Base-by-base conservation (phyloP, 2,113 vertebrate genomes). In the Cariama cristata region DNA sequence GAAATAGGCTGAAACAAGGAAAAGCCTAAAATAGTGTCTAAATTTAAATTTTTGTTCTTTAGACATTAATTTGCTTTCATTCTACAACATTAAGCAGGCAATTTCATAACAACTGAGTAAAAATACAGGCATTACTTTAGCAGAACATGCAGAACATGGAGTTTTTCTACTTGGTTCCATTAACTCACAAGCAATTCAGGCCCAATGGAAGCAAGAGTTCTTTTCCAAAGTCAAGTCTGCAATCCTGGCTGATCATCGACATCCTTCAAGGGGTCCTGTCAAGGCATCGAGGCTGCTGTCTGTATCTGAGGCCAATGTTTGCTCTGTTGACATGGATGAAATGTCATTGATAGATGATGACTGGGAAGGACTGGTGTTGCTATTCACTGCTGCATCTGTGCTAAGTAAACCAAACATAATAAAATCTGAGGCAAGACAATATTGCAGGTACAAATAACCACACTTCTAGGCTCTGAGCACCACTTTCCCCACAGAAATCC, bases 251-350 rank as follows among this genome's bases (percentile, higher is more conserved):
- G 91, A 97, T 98, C 98, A 99, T 95, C 98, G 99, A 98, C 99
- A 99, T 97, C 99, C 99, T 92, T 99, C 99, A 21, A 99, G 98
- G 53, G 98, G 98, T 94, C 99, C 99, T 23, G 99, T 99, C 81
- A 99, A 98, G 94, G 99, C 99, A 94, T 99, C 99, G 50, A 99
- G 99, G 98, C 99, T 99, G 99, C 99, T 99, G 99, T 99, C 99
- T 45, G 99, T 99, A 97, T 99, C 99, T n/a, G 99, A 99, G 96
- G 99, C 99, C 98, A 99, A 92, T 9, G 99, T 99, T 97, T 99
- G 99, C 98, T 99, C 99, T 53, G 99, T 99, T 97, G 99, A 99
- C 99, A 99, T 99, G 98, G 99, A 99, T 68, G 99, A 99, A 98
- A 99, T 99, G 99, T 99, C 99, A 63, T 99, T 99, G 98, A 99